Conservation (phyloP, 2,797 vertebrate species). For the Darevskia mixta region DNA sequence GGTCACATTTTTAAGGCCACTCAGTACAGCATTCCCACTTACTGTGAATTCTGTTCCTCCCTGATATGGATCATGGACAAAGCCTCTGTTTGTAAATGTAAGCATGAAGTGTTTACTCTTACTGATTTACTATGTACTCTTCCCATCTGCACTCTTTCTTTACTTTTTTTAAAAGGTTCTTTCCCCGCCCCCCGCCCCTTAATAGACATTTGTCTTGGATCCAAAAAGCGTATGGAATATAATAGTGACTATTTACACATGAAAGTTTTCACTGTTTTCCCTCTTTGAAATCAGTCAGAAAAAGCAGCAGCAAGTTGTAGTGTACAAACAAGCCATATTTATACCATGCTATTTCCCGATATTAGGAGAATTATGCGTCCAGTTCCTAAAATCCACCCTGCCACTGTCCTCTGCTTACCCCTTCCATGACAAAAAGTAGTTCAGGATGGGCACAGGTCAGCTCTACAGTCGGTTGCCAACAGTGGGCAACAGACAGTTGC, state of each 20-base stretch:
- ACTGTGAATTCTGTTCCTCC: constrained; percentile 97
- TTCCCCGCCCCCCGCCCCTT: too few relatives aligned
- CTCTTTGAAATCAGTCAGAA: not conserved
- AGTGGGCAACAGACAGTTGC: not conserved
- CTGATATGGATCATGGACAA: constrained; percentile 99
- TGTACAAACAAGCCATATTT: not conserved
- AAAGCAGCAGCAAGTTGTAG: not conserved
- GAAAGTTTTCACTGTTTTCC: not conserved
- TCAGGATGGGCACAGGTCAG: not conserved
- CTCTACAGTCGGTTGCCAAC: not conserved
- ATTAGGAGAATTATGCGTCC: not conserved
- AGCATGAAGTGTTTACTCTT: constrained; percentile 64
- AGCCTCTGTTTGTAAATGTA: constrained; percentile 97
- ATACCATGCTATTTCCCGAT: not conserved
- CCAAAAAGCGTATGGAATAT: not conserved
- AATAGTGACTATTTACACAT: not conserved
- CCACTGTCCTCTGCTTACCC: too few relatives aligned
- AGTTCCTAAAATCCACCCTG: not conserved
- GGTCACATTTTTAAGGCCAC: constrained; percentile 98
- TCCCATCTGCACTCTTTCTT: constrained; percentile 34
- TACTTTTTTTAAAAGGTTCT: not conserved
- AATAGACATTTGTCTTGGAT: not conserved
- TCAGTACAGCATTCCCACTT: constrained; percentile 98
- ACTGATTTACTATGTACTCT: not conserved
- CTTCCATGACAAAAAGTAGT: not conserved